Base-by-base conservation (phyloP, 2,797 vertebrate genomes). In the Cryptoprocta ferox region DNA sequence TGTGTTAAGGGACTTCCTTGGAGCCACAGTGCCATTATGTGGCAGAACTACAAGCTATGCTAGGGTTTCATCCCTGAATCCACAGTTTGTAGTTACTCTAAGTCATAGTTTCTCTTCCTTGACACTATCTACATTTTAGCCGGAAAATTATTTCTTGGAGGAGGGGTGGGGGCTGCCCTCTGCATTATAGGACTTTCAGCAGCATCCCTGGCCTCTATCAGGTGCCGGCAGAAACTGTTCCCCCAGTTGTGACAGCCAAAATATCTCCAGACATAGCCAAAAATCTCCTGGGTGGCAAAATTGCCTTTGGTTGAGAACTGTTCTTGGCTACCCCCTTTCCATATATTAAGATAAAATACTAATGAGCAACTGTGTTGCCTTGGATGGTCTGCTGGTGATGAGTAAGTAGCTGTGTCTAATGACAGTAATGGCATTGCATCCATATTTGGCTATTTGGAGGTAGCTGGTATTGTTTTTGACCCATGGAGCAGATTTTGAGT, bases 381-480 rank as follows among this genome's bases (percentile, higher is more conserved):
- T 32, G 21, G 32, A 35, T 73, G 80, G 28, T 30, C n/a, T 39
- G 0, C 32, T 61, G 14, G 28, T 83, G 70, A 4, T 30, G 96
- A 95, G 86, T 70, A 96, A 88, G 86, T 50, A 82, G 53, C 53
- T 97, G 89, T 94, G 45, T 94, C 0, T 94, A 79, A 59, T 78
- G 87, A 42, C 24, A 37, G 32, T 75, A 24, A 65, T 24, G 84
- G 28, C 32, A 16, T 10, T 83, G 35, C 1, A 19, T 18, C 39
- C 6, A 4, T 50, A 30, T 39, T 65, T 84, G 65, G 1, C 16
- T 78, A 5, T 24, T 82, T 18, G 30, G 35, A 70, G 37, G 32
- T 7, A 14, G 21, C n/a, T 21, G 39, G 32, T 92, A 8, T 53
- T 26, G 50, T 50, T 0, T 1, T 19, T 59, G 48, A 73, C 42